Conservation (phyloP, 1,140 invertebrate species). For the Bactericera cockerelli region DNA sequence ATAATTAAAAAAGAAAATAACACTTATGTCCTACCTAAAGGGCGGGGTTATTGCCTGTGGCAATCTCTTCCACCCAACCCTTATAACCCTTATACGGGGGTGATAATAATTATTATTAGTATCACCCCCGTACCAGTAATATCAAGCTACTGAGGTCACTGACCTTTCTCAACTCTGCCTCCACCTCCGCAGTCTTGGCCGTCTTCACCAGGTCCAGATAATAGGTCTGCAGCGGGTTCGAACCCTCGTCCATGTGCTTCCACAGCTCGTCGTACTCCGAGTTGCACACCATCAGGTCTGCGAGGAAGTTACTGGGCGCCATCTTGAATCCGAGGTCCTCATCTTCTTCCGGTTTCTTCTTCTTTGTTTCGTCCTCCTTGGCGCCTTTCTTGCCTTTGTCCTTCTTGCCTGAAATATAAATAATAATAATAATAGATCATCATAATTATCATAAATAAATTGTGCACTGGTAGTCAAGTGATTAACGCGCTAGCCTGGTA, state of each 20-base stretch:
- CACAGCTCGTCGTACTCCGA: slow-evolving; percentile 55
- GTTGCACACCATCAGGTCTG: slow-evolving; percentile 32
- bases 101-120: too few relatives aligned
- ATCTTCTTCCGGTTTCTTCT: slow-evolving; percentile 39
- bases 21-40: too few relatives aligned
- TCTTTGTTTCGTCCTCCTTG: slow-evolving; percentile 35
- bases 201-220: slow-evolving; percentile 66
- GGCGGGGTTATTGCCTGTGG: too few relatives aligned
- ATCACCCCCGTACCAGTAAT: too few relatives aligned
- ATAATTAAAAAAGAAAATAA: too few relatives aligned
- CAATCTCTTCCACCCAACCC: too few relatives aligned
- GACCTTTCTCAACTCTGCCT: slow-evolving; percentile 60
- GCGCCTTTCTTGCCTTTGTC: slow-evolving; percentile 33
- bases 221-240: slow-evolving; percentile 49
- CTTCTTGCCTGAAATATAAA: slow-evolving; percentile 29
- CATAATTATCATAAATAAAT: too few relatives aligned
- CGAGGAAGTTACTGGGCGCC: slow-evolving; percentile 33
- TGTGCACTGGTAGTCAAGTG: too few relatives aligned
- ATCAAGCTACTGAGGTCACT: too few relatives aligned
- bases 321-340: slow-evolving; percentile 37
- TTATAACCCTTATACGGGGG: too few relatives aligned
- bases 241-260: slow-evolving; percentile 58
- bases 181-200: slow-evolving; percentile 68
- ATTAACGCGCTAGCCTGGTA: too few relatives aligned
- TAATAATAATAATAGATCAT: too few relatives aligned